Evolutionary conservation across 1,140 invertebrate species (phyloP).

Genomic region (Rhopalosiphum maidis): DNA sequence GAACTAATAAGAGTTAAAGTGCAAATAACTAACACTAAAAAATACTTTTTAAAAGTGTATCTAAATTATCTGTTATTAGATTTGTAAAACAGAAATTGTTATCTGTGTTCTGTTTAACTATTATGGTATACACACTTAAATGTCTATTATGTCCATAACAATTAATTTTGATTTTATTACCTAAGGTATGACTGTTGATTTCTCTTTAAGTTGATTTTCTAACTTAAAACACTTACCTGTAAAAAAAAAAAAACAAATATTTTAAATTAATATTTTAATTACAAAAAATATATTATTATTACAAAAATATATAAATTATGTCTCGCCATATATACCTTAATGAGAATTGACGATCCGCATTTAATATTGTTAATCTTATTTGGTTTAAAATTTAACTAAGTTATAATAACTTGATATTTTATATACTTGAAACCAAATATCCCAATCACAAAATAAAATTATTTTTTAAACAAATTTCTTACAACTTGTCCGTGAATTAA

Average conservation of each 20-base stretch:
- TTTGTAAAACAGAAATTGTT: neutral
- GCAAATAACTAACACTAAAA: neutral
- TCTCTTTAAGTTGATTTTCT: neutral
- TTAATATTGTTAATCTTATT: neutral
- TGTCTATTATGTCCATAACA: neutral
- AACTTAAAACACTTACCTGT: slow-evolving; percentile 22
- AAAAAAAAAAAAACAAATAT: slow-evolving; percentile 3
- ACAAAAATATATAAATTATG: neutral
- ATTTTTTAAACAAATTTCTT: no score
- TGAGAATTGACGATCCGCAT: neutral
- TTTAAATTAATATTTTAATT: slow-evolving; percentile 2
- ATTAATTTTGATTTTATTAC: neutral
- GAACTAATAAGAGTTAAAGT: neutral
- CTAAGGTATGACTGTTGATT: neutral
- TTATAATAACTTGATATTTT: neutral
- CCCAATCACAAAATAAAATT: no score
- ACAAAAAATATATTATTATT: neutral
- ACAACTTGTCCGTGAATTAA: neutral
- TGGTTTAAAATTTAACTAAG: neutral
- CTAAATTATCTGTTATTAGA: neutral
- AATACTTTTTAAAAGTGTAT: neutral
- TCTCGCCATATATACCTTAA: neutral
- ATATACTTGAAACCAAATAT: neutral
- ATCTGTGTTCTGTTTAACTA: no score
- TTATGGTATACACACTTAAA: neutral